Conservation (phyloP, 1,140 invertebrate species). For the Meloidogyne exigua region DNA sequence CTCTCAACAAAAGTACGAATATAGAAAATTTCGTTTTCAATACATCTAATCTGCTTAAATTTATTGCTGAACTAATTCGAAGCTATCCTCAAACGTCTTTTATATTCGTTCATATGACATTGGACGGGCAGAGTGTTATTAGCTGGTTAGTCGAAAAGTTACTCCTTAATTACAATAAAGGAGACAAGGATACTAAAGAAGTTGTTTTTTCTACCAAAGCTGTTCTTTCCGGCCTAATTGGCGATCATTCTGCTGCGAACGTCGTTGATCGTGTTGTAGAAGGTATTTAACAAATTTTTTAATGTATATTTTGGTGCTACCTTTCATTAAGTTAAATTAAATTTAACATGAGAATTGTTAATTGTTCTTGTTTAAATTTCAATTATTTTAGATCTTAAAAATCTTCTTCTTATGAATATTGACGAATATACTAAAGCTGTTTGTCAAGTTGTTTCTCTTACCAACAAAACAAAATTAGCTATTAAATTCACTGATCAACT, state of each 20-base stretch:
- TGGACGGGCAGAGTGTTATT: constrained; percentile 14
- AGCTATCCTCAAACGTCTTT: constrained; percentile 26
- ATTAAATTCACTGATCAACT: constrained; percentile 18
- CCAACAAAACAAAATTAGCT: constrained; percentile 7
- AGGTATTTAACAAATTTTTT: not conserved
- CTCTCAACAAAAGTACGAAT: not conserved
- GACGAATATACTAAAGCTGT: not conserved
- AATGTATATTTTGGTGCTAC: no score
- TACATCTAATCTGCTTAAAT: constrained; percentile 14
- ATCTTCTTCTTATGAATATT: constrained; percentile 17
- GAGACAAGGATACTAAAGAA: constrained; percentile 15
- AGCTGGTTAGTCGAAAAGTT: constrained; percentile 37
- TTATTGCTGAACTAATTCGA: constrained; percentile 31
- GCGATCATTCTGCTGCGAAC: constrained; percentile 10
- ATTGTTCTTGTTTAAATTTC: no score
- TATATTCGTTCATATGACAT: constrained; percentile 21
- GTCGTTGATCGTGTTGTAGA: constrained; percentile 24
- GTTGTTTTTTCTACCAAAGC: constrained; percentile 28
- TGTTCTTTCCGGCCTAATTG: constrained; percentile 27
- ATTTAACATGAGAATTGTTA: no score
- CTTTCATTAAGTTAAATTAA: no score
- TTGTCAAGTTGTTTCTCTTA: not conserved
- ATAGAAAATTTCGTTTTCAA: constrained; percentile 14
- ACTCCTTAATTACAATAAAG: constrained; percentile 16
- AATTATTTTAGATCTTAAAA: constrained; percentile 24